Conservation (phyloP, 2,888 invertebrate genomes). For the Agrochola lota region DNA sequence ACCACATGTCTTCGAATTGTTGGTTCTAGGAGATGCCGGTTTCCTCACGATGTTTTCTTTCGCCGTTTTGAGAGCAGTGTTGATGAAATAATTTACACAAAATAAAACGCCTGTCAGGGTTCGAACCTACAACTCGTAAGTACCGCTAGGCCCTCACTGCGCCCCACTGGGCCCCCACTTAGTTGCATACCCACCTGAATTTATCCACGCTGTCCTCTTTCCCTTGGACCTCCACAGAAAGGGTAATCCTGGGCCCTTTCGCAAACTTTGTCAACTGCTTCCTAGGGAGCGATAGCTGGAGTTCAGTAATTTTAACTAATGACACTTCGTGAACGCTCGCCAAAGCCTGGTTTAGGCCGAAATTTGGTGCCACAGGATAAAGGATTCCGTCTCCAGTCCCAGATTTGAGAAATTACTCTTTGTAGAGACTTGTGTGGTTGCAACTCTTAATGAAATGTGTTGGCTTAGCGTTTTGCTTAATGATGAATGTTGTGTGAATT, state of each 20-base stretch:
- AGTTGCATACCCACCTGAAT: background rate
- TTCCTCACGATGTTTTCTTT: too few relatives aligned
- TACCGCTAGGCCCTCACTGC: too few relatives aligned
- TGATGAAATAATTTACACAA: too few relatives aligned
- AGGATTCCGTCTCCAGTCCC: conserved; percentile 65
- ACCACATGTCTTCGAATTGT: too few relatives aligned
- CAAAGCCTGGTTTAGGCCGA: conserved; percentile 67
- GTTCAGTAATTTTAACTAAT: conserved; percentile 89
- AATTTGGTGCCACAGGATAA: conserved; percentile 67
- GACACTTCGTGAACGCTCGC: conserved; percentile 78
- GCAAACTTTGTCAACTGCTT: conserved; percentile 85
- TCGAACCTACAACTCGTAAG: too few relatives aligned
- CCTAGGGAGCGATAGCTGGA: conserved; percentile 86
- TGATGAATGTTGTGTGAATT: conserved; percentile 55
- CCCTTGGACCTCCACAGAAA: conserved; percentile 60
- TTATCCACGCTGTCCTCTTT: conserved; percentile 42
- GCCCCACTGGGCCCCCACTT: too few relatives aligned
- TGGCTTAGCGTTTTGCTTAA: conserved; percentile 39
- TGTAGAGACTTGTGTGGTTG: conserved; percentile 52
- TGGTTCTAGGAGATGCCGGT: too few relatives aligned
- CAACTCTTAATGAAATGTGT: conserved; percentile 56
- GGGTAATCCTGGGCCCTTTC: conserved; percentile 78
- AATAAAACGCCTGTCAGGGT: too few relatives aligned
- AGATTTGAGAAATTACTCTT: conserved; percentile 73
- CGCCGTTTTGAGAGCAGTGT: too few relatives aligned